Conservation (phyloP, 2,113 vertebrate genomes). For the Hydropotes inermis region DNA sequence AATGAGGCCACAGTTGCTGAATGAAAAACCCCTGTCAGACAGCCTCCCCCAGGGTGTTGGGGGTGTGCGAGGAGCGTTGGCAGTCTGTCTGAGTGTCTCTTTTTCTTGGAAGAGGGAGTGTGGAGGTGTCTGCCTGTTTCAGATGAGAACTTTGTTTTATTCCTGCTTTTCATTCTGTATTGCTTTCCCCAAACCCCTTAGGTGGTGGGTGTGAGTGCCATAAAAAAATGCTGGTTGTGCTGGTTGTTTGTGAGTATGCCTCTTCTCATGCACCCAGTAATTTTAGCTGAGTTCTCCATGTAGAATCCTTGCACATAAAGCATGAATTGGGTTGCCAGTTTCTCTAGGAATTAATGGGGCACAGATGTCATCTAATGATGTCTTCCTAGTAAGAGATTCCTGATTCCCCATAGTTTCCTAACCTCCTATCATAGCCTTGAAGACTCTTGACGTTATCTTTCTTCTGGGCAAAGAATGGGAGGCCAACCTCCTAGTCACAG, state of each 20-base stretch:
- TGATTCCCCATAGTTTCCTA: neutral
- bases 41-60: constrained; percentile 42
- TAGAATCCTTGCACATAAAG: neutral
- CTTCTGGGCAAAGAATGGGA: neutral
- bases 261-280: neutral
- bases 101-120: constrained; percentile 40
- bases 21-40: constrained; percentile 60
- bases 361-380: neutral
- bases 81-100: constrained; percentile 42
- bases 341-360: neutral
- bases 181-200: constrained; percentile 7
- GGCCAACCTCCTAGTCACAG: neutral
- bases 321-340: neutral
- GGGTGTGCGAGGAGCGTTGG: constrained; percentile 43
- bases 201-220: neutral
- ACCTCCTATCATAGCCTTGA: neutral
- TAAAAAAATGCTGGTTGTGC: neutral
- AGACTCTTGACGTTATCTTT: neutral
- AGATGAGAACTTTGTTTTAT: constrained; percentile 45
- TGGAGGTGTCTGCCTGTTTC: constrained; percentile 46
- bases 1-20: constrained; percentile 52
- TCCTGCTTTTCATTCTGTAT: neutral
- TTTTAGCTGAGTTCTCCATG: neutral
- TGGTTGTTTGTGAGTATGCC: neutral
- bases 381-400: neutral